phyloP scores from a whole-genome alignment of 2,113 vertebrate genomes.

The Quiscalus mexicanus region DNA sequence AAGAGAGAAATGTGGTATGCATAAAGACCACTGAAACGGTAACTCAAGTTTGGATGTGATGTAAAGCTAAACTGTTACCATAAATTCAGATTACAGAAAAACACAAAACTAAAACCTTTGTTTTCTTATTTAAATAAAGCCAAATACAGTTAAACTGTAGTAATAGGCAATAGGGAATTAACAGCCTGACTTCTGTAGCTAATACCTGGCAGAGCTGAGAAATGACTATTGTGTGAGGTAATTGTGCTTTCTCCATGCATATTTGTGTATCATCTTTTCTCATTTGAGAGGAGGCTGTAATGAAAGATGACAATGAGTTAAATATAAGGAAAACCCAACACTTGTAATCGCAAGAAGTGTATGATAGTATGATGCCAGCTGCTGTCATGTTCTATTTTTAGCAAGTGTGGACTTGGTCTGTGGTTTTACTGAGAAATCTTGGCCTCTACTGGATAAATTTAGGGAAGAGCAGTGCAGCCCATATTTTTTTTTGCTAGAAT shows the following conservation, averaged over 20 bases:
- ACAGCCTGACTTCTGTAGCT: background rate
- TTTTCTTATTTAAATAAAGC: background rate
- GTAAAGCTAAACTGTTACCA: background rate
- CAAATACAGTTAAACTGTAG: background rate
- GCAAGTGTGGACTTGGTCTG: background rate
- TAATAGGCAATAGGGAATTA: background rate
- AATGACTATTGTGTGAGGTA: background rate
- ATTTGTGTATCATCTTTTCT: background rate
- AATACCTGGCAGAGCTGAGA: background rate
- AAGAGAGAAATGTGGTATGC: background rate
- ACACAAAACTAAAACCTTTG: background rate
- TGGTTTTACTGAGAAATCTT: background rate
- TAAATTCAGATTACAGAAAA: conserved; percentile 10
- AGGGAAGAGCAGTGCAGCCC: background rate
- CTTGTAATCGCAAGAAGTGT: background rate
- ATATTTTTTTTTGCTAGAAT: background rate
- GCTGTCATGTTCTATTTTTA: background rate
- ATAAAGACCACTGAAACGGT: background rate
- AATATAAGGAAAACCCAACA: background rate
- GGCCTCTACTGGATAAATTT: background rate
- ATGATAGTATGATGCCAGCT: background rate
- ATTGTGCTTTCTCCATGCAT: accelerated
- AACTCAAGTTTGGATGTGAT: conserved; percentile 1
- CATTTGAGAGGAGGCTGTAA: background rate
- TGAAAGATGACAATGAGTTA: background rate